Conservation (phyloP, 2,113 vertebrate genomes). For the Protomyctophum bolini region DNA sequence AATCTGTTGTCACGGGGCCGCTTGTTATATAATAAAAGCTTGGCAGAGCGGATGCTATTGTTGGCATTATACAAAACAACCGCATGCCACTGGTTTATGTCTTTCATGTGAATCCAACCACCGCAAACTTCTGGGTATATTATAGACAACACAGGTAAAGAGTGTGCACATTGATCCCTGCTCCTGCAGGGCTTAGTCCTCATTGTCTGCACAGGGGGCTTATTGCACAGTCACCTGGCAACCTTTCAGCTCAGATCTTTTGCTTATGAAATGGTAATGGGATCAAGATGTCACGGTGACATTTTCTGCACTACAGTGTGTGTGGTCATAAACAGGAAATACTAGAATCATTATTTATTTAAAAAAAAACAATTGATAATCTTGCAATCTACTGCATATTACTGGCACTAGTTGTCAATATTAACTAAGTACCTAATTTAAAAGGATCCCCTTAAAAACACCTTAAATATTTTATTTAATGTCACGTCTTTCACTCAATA, state of each 20-base stretch:
- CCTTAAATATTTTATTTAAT: too few relatives aligned
- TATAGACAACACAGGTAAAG: constrained; percentile 3
- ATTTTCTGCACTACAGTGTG: background rate
- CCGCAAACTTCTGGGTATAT: constrained; percentile 9
- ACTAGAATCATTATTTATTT: background rate
- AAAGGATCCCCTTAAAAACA: too few relatives aligned
- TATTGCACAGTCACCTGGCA: constrained; percentile 28
- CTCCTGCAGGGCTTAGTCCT: constrained; percentile 1
- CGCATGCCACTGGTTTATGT: background rate
- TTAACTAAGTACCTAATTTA: too few relatives aligned
- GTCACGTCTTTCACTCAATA: too few relatives aligned
- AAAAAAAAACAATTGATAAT: background rate
- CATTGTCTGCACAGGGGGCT: constrained; percentile 10
- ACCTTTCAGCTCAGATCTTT: constrained; percentile 31
- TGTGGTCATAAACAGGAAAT: constrained; percentile 11
- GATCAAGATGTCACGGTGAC: background rate
- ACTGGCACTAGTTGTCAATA: too few relatives aligned
- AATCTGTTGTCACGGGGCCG: constrained; percentile 10
- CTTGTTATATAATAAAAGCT: constrained; percentile 23
- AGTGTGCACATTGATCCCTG: background rate
- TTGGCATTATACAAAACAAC: constrained; percentile 8
- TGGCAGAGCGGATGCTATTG: background rate
- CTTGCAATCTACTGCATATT: background rate
- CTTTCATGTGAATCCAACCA: constrained; percentile 12
- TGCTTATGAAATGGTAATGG: constrained; percentile 27